phyloP scores from a whole-genome alignment of 2,797 vertebrate species.

The Sebastiscus tertius region DNA sequence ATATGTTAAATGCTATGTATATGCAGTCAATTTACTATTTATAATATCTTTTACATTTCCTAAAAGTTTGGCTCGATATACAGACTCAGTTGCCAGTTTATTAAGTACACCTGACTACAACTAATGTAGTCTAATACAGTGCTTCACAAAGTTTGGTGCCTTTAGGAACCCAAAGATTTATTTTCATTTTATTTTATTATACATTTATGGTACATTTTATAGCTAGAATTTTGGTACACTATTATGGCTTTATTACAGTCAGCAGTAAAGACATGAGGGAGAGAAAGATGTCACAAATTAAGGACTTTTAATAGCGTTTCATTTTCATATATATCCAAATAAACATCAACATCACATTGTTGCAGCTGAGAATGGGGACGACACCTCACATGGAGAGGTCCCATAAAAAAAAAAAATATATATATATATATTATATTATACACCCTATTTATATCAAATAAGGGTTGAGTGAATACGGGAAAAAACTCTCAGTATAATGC shows the following conservation, averaged over 20 bases:
- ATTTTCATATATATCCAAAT: not conserved
- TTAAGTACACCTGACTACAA: not conserved
- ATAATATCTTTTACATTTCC: accelerated
- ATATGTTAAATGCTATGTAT: too few species aligned
- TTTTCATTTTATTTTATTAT: not conserved
- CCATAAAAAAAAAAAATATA: not conserved
- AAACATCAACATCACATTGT: too few species aligned
- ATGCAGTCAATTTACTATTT: too few species aligned
- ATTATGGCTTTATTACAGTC: not conserved
- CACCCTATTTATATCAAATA: not conserved
- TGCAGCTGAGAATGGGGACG: not conserved
- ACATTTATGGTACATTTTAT: not conserved
- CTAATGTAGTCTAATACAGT: not conserved
- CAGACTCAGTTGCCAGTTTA: not conserved
- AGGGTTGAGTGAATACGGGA: not conserved
- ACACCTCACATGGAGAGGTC: not conserved
- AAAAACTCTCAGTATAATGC: not conserved
- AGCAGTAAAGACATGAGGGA: not conserved
- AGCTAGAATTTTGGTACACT: not conserved
- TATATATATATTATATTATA: too few species aligned
- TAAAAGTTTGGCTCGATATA: not conserved
- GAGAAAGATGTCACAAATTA: too few species aligned
- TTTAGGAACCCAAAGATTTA: not conserved
- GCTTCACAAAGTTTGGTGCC: not conserved
- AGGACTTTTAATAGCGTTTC: too few species aligned